These are phyloP conservation scores for Linepithema humile DNA, from an alignment of 1,140 invertebrate genomes.

Conservation along the genomic window DNA sequence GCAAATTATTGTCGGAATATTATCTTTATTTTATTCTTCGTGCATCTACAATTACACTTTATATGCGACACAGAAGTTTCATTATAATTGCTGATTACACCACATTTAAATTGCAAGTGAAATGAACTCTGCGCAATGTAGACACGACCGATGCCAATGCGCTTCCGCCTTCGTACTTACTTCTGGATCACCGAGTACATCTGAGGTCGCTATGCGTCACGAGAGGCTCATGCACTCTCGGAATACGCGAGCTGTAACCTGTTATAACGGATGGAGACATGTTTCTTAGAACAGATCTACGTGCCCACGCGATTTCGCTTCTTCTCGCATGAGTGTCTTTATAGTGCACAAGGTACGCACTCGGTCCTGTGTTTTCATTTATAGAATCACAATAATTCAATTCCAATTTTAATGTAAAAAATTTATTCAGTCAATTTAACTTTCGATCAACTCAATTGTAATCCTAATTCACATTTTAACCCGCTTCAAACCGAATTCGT, in stretches of 20 bases:
- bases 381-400: neutral
- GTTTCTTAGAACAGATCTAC: slow-evolving; percentile 46
- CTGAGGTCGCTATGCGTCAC: neutral
- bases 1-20: too few relatives aligned
- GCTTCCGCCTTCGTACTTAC: neutral
- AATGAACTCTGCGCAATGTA: neutral
- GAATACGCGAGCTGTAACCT: slow-evolving; percentile 40
- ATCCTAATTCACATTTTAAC: neutral
- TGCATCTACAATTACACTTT: neutral
- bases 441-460: neutral
- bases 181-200: slow-evolving; percentile 14
- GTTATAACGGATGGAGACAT: slow-evolving; percentile 63
- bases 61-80: neutral
- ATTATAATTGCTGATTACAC: neutral
- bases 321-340: neutral
- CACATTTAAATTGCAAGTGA: neutral
- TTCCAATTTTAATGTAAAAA: neutral
- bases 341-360: neutral
- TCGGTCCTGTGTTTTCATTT: neutral
- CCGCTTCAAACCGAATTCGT: neutral
- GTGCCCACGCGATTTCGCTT: slow-evolving; percentile 31
- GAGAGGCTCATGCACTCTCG: neutral
- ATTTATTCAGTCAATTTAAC: neutral
- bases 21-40: neutral
- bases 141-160: neutral